Evolutionary conservation across 2,888 invertebrate genomes (phyloP).

Genomic region (Bellardia pandia): DNA sequence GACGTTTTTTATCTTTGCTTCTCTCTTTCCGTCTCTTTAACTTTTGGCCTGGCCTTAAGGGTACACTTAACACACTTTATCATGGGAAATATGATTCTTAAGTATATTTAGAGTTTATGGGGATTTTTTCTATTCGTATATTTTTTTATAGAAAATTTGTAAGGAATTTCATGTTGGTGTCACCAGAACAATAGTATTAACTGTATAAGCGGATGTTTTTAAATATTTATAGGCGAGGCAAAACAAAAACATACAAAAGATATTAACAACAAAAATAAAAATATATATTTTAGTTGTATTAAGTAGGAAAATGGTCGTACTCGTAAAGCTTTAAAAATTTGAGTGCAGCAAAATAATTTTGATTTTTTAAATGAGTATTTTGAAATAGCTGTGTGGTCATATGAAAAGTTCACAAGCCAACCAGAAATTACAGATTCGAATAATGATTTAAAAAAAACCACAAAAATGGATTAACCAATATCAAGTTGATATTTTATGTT

Average conservation of each 20-base stretch:
- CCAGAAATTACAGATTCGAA: no score
- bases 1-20: conserved; percentile 39
- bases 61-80: conserved; percentile 77
- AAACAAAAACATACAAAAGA: conserved; percentile 4
- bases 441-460: no score
- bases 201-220: conserved; percentile 69
- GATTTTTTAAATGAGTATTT: no score
- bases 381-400: no score
- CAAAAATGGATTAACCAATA: no score
- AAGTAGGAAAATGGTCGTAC: no score
- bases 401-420: no score
- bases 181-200: conserved; percentile 73
- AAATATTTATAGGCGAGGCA: conserved; percentile 53
- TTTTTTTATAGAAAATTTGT: conserved; percentile 59
- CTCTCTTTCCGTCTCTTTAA: conserved; percentile 42
- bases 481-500: no score
- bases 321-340: no score
- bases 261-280: background rate
- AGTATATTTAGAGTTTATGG: conserved; percentile 72
- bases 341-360: no score
- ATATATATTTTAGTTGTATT: background rate
- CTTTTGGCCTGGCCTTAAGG: conserved; percentile 69
- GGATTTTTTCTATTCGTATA: conserved; percentile 12
- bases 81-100: conserved; percentile 78
- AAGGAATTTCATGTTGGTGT: conserved; percentile 72